Base-by-base conservation (phyloP, 2,797 vertebrate species). In the Megaceryle alcyon region DNA sequence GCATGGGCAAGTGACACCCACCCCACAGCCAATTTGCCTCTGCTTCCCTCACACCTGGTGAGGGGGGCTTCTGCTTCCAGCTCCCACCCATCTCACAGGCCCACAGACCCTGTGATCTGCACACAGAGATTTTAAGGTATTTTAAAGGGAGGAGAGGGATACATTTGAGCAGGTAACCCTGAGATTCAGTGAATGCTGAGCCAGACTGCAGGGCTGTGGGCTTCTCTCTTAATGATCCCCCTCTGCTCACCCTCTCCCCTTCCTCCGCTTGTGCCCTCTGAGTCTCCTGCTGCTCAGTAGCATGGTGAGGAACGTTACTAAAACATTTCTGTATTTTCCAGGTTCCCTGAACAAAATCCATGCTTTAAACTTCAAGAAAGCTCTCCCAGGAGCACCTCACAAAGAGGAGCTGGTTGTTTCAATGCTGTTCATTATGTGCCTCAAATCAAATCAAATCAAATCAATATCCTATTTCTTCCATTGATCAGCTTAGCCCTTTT, bases 391-490 rank as follows among this genome's bases (percentile, higher is more conserved):
- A 86, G 41, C 61, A 31, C 29, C 26, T 82, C 65, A 22, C 41
- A 39, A 75, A 64, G n/a, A 60, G 35, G 44, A 75, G 41, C 10
- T 37, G 8, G 17, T 69, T 61, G 29, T n/a, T 71, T 73, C 63
- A 80, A 37, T 39, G 11, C 29, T 61, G 16, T 48, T 88, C 51
- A 17, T 82, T 78, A 46, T n/a, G 73, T 25, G 31, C 18, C 26
- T 41, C 41, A 88, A 64, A 88, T 69, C 49, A 88, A 90, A 84
- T 64, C 56, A 88, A 64, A 88, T 73, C 49, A 88, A 90, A 84
- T 65, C 61, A 53, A 64, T 68, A 77, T 78, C 51, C 44, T 77
- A 7, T 44, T 64, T 82, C 61, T 87, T 77, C 60, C 44, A 85
- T 16, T 64, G 46, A 76, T 66, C 46, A 86, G 61, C 21, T 29